Evolutionary conservation across 2,888 invertebrate species (phyloP), one percentile per base, ranked within the genome.

Genomic region (Hofmannophila pseudospretella): DNA sequence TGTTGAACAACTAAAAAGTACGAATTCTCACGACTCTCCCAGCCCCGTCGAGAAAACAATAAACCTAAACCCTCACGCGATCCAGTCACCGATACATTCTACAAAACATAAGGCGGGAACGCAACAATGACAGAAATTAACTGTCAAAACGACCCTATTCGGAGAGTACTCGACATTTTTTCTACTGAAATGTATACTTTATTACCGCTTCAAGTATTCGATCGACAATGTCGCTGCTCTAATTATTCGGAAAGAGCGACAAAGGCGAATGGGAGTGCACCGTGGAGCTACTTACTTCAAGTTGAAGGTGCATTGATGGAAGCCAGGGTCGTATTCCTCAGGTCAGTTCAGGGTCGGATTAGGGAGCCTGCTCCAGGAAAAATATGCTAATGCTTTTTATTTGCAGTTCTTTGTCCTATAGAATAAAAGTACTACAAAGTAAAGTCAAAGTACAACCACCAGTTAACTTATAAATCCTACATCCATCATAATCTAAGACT

Each of bases 231-330:
- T 58, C 63, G 58, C 67, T 64, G 72, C 57, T 71, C 73, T 82
- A 85, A 85, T 84, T 84, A 85, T 85, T 81, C 80, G 81, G 81
- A 80, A 80, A 74, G 68, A 72, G 71, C 76, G 56, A 82, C 82
- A 82, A 82, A 76, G 61, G 57, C 59, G 59, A 69, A 71, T 73
- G 73, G 78, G 74, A 74, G 80, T 76, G 71, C 64, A 16, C 16
- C 5, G 16, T 12, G 20, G 65, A 50, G 67, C 64, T 69, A 67
- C 75, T 78, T 69, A 67, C 75, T 78, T 70, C 62, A 71, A 54
- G 66, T 63, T 64, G 68, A 67, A 67, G 66, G 58, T 41, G 70
- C 75, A 75, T 78, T 74, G 75, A 72, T 68, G 52, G 71, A 61
- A 51, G 66, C 66, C 16, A 4, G 16, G 5, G 16, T n/a, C n/a